These are phyloP conservation scores for Daubentonia madagascariensis DNA, from an alignment of 2,113 vertebrate genomes.

Conservation along the genomic window DNA sequence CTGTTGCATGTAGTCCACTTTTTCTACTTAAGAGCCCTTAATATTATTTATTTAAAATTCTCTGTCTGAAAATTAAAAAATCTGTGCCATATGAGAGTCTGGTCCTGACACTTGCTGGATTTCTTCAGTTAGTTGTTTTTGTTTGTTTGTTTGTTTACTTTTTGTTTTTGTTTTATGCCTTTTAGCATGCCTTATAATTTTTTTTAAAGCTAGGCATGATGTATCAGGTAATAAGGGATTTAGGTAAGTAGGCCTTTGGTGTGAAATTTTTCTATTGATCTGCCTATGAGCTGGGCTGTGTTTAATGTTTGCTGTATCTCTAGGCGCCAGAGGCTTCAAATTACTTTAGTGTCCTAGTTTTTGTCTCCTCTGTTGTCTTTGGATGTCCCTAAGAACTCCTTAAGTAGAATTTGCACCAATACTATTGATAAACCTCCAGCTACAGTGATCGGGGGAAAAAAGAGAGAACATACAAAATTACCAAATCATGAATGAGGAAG, in stretches of 20 bases:
- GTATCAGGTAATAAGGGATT: background rate
- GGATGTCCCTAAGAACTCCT: background rate
- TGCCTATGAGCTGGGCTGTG: background rate
- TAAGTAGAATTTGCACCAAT: background rate
- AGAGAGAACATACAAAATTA: background rate
- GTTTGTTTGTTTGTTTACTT: background rate
- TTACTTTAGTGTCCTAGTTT: background rate
- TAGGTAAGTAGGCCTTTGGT: background rate
- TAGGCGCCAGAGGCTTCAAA: background rate
- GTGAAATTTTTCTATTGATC: background rate
- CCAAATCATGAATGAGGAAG: background rate
- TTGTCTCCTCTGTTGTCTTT: background rate
- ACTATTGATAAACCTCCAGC: background rate
- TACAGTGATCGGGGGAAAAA: background rate
- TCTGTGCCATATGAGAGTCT: background rate
- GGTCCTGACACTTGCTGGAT: background rate
- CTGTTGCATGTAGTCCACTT: background rate
- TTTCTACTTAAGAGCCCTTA: background rate
- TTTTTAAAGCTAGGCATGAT: background rate
- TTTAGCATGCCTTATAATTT: background rate
- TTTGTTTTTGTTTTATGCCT: background rate
- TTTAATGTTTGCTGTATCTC: background rate
- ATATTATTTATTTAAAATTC: background rate
- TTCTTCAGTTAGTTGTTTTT: background rate
- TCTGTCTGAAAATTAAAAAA: background rate